A percentile compares a stretch with the other conserved stretches of the same genome.
Evolutionary conservation across 53 echinoderm and acorn worm species (phyloP).

Genomic region (Temnopleurus reevesii): DNA sequence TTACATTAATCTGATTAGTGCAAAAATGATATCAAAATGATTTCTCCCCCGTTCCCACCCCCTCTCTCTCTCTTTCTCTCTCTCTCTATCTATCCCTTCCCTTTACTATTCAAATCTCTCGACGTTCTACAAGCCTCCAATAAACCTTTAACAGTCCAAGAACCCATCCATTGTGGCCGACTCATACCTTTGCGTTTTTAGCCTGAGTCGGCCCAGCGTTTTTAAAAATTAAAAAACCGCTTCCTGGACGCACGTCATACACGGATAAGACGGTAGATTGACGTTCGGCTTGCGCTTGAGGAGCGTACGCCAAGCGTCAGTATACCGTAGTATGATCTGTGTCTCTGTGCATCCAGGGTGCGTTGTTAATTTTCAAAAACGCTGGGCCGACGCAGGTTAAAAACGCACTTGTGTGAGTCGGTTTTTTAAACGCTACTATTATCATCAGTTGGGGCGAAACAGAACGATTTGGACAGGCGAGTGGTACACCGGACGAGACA

Average conservation of each 20-base stretch:
- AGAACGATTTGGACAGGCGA: background rate
- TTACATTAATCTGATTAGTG: no score
- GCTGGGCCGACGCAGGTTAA: no score
- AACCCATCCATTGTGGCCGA: background rate
- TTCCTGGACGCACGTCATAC: no score
- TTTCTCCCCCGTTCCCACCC: background rate
- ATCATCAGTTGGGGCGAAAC: background rate
- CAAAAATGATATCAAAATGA: no score
- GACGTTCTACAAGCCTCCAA: background rate
- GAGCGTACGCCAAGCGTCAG: no score
- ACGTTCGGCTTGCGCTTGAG: no score
- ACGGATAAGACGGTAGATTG: no score
- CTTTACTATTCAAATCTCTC: no score
- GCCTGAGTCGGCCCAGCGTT: background rate
- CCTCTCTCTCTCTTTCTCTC: background rate
- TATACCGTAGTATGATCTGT: background rate
- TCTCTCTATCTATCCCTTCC: background rate
- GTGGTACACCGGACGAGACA: background rate
- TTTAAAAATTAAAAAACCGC: no score
- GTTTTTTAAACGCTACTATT: background rate
- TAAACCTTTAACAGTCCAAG: background rate
- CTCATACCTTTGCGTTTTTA: background rate
- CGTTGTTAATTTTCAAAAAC: background rate
- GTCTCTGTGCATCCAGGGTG: background rate
- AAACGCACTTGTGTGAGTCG: no score